Evolutionary conservation across 2,113 vertebrate species (phyloP).

Genomic region (human (Homo sapiens)): GRCh38 chr18:59238001-59238500

Average conservation of each 20-base stretch:
- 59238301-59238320: not conserved
- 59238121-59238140: not conserved
- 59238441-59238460: not conserved
- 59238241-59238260: not conserved
- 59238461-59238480: not conserved
- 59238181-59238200: not conserved
- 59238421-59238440: not conserved
- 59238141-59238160: not conserved
- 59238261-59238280: not conserved
- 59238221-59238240: not conserved
- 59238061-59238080: not conserved
- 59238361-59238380: not conserved
- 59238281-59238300: not conserved
- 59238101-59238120: not conserved
- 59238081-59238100: not conserved
- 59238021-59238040: not conserved
- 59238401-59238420: not conserved
- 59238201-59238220: not conserved
- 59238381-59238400: not conserved
- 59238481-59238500: not conserved
- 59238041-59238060: not conserved
- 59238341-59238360: rapidly evolving
- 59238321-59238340: not conserved
- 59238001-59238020: not conserved
- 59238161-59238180: not conserved